Evolutionary conservation across 2,113 vertebrate species (phyloP).

Genomic region (Heterotilapia buettikoferi): DNA sequence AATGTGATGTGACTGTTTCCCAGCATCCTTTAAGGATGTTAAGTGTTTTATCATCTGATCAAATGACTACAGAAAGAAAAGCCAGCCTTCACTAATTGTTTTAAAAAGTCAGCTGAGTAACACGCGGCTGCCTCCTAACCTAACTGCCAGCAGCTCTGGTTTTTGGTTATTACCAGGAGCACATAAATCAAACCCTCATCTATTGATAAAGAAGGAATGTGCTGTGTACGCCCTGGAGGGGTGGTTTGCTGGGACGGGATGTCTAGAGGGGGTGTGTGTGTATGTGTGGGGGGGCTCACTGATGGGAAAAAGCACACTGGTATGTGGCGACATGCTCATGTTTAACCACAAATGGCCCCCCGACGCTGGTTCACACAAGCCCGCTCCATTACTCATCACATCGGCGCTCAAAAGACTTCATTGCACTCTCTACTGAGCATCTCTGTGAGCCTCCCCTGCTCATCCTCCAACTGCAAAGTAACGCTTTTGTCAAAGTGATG

Average conservation of each 20-base stretch:
- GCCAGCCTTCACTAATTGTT: neutral
- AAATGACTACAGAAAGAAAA: neutral
- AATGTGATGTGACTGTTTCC: neutral
- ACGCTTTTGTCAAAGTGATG: conserved; percentile 19
- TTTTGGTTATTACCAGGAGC: conserved; percentile 10
- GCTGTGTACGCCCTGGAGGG: conserved; percentile 45
- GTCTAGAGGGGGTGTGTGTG: neutral
- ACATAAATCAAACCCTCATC: conserved; percentile 24
- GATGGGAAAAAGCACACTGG: conserved; percentile 70
- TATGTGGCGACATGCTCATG: conserved; percentile 69
- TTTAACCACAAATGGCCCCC: conserved; percentile 65
- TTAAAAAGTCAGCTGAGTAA: conserved; percentile 1
- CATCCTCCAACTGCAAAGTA: conserved; percentile 32
- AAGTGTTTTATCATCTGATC: neutral
- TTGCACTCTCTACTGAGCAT: conserved; percentile 35
- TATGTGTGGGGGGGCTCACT: neutral
- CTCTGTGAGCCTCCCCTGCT: conserved; percentile 3
- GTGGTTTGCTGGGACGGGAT: conserved; percentile 12
- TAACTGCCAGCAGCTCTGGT: conserved; percentile 7
- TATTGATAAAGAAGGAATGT: conserved; percentile 65
- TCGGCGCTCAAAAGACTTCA: conserved; percentile 45
- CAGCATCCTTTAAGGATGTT: neutral
- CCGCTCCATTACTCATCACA: conserved; percentile 69
- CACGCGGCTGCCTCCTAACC: neutral
- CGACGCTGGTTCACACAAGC: conserved; percentile 76